Base-by-base conservation (phyloP, 2,888 invertebrate species). In the Cataglyphis cursor region DNA sequence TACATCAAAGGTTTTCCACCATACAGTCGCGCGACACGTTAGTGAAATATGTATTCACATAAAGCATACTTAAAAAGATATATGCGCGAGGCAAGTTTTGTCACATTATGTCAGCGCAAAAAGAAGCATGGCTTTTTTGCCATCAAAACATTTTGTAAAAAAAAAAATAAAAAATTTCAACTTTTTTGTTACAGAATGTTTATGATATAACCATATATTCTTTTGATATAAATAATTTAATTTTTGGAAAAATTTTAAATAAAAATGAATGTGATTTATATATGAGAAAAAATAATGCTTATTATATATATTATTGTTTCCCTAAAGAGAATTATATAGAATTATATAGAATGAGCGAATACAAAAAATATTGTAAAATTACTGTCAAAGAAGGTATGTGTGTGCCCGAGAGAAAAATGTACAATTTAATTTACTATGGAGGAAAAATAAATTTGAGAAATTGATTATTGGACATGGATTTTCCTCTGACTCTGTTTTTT, bases 1-100 rank as follows among this genome's bases (percentile, higher is more conserved):
- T 59, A 73, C 12, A 9, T 80, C 44, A 80, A 73, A 80, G 59
- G 24, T 59, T 72, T 73, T 61, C 41, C 10, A 70, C 18, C 8
- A 21, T n/a, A n/a, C 1, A n/a, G 48, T 12, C 44, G 10, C 8
- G 15, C 28, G 28, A 18, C 21, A 35, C 12, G 3, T 28, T 9
- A 31, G 31, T 21, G 12, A 57, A 28, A 6, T 66, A 44, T 70
- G 41, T 48, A 28, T 44, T 72, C 57, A 18, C 28, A 54, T 54
- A 54, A 24, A 78, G 28, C 57, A 21, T n/a, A 72, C 31, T 44
- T 28, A 12, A 54, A 51, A 38, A 70, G n/a, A 65, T 51, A 35
- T 9, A 10, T 28, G 6, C 21, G 5, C 24, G 21, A 51, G 12
- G 10, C 9, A 35, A 75, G 10, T 4, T 4, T 41, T 24, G 31